Percentiles rank a stretch among this genome's conserved stretches.
These are phyloP conservation scores for Pteronura brasiliensis DNA, from an alignment of 2,113 vertebrate species.

Conservation along the genomic window DNA sequence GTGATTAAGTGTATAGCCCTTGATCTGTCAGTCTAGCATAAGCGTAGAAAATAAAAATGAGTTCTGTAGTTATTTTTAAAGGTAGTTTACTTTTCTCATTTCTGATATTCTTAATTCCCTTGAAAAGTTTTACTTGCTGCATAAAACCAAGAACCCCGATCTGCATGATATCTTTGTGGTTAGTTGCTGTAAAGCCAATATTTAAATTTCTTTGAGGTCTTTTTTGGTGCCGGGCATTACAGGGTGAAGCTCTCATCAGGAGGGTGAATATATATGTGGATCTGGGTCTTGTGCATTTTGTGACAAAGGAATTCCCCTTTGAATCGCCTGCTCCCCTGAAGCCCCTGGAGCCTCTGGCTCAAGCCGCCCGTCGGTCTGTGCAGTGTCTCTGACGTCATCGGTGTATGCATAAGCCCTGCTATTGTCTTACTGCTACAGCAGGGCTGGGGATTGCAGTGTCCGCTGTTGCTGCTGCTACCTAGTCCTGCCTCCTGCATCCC, in stretches of 20 bases:
- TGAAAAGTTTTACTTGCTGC: slow-evolving; percentile 42
- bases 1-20: neutral
- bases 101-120: slow-evolving; percentile 12
- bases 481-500: slow-evolving; percentile 76
- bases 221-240: neutral
- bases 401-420: slow-evolving; percentile 90
- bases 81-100: neutral
- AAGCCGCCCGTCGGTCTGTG: slow-evolving; percentile 85
- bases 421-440: slow-evolving; percentile 91
- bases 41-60: slow-evolving; percentile 2
- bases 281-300: slow-evolving; percentile 80
- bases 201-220: slow-evolving; percentile 50
- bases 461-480: slow-evolving; percentile 77
- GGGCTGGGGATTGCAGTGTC: slow-evolving; percentile 85
- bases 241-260: neutral
- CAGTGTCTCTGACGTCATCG: slow-evolving; percentile 91
- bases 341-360: slow-evolving; percentile 82
- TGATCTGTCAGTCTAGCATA: neutral
- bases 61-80: slow-evolving; percentile 23
- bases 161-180: slow-evolving; percentile 34
- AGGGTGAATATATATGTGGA: slow-evolving; percentile 58
- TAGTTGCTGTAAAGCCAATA: slow-evolving; percentile 6
- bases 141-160: slow-evolving; percentile 2
- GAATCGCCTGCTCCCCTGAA: slow-evolving; percentile 76
- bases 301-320: slow-evolving; percentile 85